Base-by-base conservation (phyloP, 2,113 vertebrate genomes). In the Thymallus thymallus region DNA sequence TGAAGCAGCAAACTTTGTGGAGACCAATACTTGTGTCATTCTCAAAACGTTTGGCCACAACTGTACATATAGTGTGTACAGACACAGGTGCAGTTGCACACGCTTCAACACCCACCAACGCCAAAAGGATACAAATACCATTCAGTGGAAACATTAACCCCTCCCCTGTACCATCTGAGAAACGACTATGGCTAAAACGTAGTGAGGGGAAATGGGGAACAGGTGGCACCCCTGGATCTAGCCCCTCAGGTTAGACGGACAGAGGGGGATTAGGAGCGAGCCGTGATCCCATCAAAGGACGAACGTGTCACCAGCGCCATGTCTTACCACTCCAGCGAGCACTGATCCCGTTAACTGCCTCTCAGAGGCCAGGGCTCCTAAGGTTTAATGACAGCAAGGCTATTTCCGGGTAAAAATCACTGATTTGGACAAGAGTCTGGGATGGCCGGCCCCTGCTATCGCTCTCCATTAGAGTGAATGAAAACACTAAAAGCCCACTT, bases 281-380 rank as follows among this genome's bases (percentile, higher is more conserved):
- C n/a, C 1, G 68, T 82, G 89, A 80, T 84, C 84, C 87, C 80
- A 80, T 81, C 73, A 56, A 78, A 91, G 84, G 85, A 91, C 83
- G 85, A 82, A 32, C 73, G 88, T 87, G 69, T 83, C 85, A 68
- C 86, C 82, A 73, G 68, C 5, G 1, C 83, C 75, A 72, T 87
- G 72, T 88, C 88, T 89, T 87, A 85, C 81, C 71, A 73, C 90
- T 92, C 89, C 87, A 92, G 89, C 87, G 89, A 91, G 82, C 91
- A 82, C 86, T 92, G 89, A 94, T 93, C 89, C 87, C 89, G 78
- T 89, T 92, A 94, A 93, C 82, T 70, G 87, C 88, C 91, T 92
- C 86, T 88, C 90, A 89, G 82, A 26, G 72, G 73, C 76, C 58
- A 55, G 2, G 77, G 70, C 60, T 76, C 69, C 81, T 86, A 86